Percentiles rank a stretch among this genome's conserved stretches.
Evolutionary conservation across 92 coral and sea anemone species (phyloP).

Genomic region (Epizoanthus scotinus): DNA sequence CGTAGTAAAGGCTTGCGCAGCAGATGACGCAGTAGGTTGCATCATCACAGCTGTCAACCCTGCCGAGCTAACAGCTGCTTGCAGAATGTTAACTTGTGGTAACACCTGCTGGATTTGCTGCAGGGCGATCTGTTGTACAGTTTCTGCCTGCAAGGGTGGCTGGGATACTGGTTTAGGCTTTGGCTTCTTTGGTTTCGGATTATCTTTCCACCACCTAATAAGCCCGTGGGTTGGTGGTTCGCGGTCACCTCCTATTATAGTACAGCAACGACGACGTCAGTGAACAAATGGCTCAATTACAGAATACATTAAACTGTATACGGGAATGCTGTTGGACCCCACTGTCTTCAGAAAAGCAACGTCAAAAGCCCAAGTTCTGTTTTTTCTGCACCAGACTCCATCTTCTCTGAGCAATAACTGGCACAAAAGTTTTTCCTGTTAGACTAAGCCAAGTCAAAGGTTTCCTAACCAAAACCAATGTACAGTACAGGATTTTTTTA

Average conservation of each 20-base stretch:
- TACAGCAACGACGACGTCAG: too few species aligned
- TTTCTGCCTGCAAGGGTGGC: slow-evolving; percentile 66
- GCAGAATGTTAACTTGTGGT: slow-evolving; percentile 88
- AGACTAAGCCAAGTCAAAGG: too few species aligned
- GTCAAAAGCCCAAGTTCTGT: too few species aligned
- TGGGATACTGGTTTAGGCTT: slow-evolving; percentile 81
- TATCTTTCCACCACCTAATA: slow-evolving; percentile 98
- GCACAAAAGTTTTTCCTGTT: too few species aligned
- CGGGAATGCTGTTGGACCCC: too few species aligned
- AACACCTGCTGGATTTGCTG: slow-evolving; percentile 85
- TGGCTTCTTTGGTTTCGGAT: slow-evolving; percentile 96
- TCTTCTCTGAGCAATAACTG: too few species aligned
- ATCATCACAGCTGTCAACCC: slow-evolving; percentile 89
- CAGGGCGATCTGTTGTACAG: slow-evolving; percentile 85
- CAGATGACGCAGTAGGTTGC: slow-evolving; percentile 75
- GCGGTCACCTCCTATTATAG: slow-evolving; percentile 87
- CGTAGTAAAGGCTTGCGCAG: slow-evolving; percentile 70
- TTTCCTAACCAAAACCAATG: too few species aligned
- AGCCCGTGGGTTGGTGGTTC: slow-evolving; percentile 99
- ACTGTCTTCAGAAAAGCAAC: too few species aligned
- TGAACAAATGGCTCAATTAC: too few species aligned
- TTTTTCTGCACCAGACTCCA: too few species aligned
- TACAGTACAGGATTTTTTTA: too few species aligned
- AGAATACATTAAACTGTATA: too few species aligned
- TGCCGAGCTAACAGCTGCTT: slow-evolving; percentile 89